phyloP scores from a whole-genome alignment of 2,113 vertebrate genomes.

The Psophia crepitans region DNA sequence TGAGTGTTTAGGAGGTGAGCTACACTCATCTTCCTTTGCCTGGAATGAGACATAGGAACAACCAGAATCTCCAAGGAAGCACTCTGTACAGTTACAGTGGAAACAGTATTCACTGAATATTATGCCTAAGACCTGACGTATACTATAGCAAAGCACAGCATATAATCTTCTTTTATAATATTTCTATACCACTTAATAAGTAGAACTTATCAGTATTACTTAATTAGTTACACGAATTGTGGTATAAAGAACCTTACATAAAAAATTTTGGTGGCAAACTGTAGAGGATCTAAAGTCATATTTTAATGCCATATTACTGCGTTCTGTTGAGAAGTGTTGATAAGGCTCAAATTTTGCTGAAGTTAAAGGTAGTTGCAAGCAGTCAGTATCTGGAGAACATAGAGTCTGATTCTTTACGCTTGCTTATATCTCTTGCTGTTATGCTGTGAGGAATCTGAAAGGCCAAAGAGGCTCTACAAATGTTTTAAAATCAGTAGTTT shows the following conservation, averaged over 20 bases:
- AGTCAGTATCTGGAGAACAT: background rate
- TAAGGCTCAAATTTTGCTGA: background rate
- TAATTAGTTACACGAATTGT: background rate
- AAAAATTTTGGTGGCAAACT: background rate
- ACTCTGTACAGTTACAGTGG: background rate
- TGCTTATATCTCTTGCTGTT: background rate
- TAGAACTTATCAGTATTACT: background rate
- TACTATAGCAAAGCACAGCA: background rate
- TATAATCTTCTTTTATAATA: background rate
- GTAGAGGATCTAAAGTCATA: background rate
- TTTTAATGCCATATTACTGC: background rate
- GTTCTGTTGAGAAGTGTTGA: background rate
- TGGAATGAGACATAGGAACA: background rate
- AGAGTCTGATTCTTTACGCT: background rate
- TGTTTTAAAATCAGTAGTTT: background rate
- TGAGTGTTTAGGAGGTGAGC: background rate
- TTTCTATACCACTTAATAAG: background rate
- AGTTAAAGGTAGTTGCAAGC: background rate
- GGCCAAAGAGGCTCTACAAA: background rate
- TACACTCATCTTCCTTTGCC: background rate
- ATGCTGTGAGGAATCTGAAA: background rate
- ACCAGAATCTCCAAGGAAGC: background rate
- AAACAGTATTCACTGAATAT: background rate
- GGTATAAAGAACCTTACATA: background rate
- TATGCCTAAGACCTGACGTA: background rate